phyloP scores from a whole-genome alignment of 1,140 invertebrate species.

The Lamellibrachia luymesi region DNA sequence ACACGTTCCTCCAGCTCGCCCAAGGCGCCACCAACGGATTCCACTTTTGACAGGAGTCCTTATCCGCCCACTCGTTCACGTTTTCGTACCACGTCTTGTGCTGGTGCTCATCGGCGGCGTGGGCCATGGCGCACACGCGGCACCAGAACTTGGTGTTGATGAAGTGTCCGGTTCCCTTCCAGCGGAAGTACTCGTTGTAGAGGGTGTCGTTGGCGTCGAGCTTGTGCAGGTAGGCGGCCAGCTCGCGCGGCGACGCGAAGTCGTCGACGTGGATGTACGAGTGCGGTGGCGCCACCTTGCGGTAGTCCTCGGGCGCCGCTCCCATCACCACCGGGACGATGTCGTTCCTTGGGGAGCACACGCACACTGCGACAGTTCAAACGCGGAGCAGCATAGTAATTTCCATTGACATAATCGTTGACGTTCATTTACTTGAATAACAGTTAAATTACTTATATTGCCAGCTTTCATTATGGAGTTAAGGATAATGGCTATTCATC shows the following conservation, averaged over 20 bases:
- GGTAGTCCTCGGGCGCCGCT: conserved; percentile 61
- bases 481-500: no score
- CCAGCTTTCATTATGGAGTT: no score
- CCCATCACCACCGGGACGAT: conserved; percentile 61
- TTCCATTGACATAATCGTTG: neutral
- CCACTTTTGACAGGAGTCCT: neutral
- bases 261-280: conserved; percentile 94
- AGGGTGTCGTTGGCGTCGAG: conserved; percentile 47
- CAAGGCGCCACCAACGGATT: neutral
- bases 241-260: conserved; percentile 80
- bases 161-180: conserved; percentile 49
- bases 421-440: neutral
- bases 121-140: conserved; percentile 73
- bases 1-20: neutral
- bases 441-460: no score
- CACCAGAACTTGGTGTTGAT: conserved; percentile 78
- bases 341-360: conserved; percentile 44
- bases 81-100: conserved; percentile 29
- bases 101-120: conserved; percentile 35
- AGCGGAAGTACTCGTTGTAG: conserved; percentile 57
- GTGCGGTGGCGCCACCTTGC: conserved; percentile 62
- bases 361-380: neutral
- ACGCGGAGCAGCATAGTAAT: neutral
- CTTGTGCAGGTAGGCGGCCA: conserved; percentile 82
- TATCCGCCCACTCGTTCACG: neutral